Conservation (phyloP, 2,888 invertebrate species). For the Andrena hattorfiana region DNA sequence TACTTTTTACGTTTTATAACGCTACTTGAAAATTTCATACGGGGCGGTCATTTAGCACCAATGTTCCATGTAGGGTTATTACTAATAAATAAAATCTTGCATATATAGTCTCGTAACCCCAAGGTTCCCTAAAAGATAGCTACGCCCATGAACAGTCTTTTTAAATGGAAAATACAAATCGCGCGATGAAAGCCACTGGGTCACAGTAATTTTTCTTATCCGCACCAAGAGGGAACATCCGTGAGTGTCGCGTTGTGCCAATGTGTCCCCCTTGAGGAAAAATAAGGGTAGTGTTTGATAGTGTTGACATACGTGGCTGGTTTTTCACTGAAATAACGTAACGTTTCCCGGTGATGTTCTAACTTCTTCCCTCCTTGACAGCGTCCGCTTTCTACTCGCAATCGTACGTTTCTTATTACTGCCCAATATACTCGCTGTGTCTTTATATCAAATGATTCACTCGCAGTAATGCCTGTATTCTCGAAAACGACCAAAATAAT, state of each 20-base stretch:
- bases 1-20: too few relatives aligned
- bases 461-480: background rate
- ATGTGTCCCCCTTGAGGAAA: slow-evolving; percentile 45
- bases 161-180: background rate
- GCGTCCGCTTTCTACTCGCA: slow-evolving; percentile 26
- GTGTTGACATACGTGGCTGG: slow-evolving; percentile 54
- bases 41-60: too few relatives aligned
- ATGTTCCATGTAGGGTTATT: background rate
- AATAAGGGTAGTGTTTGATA: slow-evolving; percentile 50
- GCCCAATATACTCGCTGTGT: background rate
- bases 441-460: background rate
- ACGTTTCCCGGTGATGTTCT: slow-evolving; percentile 35
- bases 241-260: slow-evolving; percentile 31
- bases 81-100: background rate
- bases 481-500: background rate
- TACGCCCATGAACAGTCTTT: background rate
- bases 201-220: slow-evolving; percentile 43
- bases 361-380: slow-evolving; percentile 23
- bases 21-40: too few relatives aligned
- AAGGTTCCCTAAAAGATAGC: background rate
- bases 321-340: slow-evolving; percentile 42
- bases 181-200: slow-evolving; percentile 43
- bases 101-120: background rate
- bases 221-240: slow-evolving; percentile 19
- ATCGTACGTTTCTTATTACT: slow-evolving; percentile 39